A percentile compares a stretch with the other conserved stretches of the same genome.
phyloP scores from a whole-genome alignment of 1,140 invertebrate species.

The Oedothorax gibbosus region DNA sequence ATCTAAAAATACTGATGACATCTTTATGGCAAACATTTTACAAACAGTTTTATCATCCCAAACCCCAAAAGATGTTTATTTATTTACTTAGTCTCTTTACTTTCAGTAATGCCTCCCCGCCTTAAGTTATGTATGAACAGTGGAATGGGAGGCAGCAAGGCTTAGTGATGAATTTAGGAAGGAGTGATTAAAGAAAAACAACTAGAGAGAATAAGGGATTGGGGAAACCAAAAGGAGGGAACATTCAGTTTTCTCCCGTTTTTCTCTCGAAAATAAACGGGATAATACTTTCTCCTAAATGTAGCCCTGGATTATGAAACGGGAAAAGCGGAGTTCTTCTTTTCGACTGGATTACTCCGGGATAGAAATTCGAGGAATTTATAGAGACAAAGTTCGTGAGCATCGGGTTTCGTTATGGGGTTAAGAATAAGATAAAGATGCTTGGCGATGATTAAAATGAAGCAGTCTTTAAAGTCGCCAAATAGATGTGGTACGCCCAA shows the following conservation, averaged over 20 bases:
- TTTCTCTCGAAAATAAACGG: constrained; percentile 36
- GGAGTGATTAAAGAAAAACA: constrained; percentile 58
- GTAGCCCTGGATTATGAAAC: constrained; percentile 27
- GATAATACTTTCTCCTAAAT: constrained; percentile 15
- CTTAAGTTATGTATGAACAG: constrained; percentile 57
- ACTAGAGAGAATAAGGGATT: constrained; percentile 29
- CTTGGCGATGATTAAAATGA: too few species aligned
- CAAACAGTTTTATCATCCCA: too few species aligned
- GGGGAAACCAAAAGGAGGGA: background rate
- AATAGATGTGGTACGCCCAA: too few species aligned
- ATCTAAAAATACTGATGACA: too few species aligned
- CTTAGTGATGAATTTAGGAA: constrained; percentile 59
- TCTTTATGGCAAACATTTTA: too few species aligned
- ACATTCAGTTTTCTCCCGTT: constrained; percentile 9
- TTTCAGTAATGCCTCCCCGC: constrained; percentile 32
- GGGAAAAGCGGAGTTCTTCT: constrained; percentile 11
- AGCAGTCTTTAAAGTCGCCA: too few species aligned
- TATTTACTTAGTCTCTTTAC: constrained; percentile 41
- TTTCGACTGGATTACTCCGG: constrained; percentile 25
- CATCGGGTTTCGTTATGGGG: constrained; percentile 15
- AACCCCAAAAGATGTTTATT: constrained; percentile 12
- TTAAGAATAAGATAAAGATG: too few species aligned
- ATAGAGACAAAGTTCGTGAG: constrained; percentile 18
- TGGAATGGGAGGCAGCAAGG: background rate
- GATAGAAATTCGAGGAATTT: constrained; percentile 27